Conservation (phyloP, 2,888 invertebrate genomes). For the Oscheius sp. region DNA sequence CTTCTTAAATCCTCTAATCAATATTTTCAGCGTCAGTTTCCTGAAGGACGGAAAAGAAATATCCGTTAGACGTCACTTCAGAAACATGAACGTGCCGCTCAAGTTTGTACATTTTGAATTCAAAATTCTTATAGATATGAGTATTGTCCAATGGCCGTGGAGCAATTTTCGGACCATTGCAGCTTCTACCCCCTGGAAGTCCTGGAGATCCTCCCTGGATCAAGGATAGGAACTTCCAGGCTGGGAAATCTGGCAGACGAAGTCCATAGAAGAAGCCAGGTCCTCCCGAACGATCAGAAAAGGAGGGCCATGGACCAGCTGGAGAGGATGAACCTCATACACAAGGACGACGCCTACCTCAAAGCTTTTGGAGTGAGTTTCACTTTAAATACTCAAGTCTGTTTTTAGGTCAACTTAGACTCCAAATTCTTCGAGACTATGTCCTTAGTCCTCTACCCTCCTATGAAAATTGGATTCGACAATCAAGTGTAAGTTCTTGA, state of each 20-base stretch:
- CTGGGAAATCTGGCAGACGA: neutral
- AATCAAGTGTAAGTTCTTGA: too few relatives aligned
- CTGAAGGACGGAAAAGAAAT: neutral
- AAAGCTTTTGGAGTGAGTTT: too few relatives aligned
- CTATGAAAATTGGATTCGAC: too few relatives aligned
- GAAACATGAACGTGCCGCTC: constrained; percentile 27
- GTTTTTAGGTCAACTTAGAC: too few relatives aligned
- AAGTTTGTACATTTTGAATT: neutral
- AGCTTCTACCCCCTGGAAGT: constrained; percentile 37
- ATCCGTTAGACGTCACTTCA: constrained; percentile 36
- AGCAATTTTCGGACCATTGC: neutral
- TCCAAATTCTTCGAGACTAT: too few relatives aligned
- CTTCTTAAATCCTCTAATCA: neutral
- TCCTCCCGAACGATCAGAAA: too few relatives aligned
- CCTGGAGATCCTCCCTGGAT: constrained; percentile 34
- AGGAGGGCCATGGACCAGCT: too few relatives aligned
- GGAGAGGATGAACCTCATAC: too few relatives aligned
- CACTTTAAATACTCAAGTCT: too few relatives aligned
- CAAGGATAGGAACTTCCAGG: constrained; percentile 26
- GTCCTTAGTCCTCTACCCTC: too few relatives aligned
- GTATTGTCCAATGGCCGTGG: constrained; percentile 33
- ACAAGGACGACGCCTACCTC: too few relatives aligned
- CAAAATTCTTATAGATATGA: too few relatives aligned
- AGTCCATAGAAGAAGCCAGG: neutral
- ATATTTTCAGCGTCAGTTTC: neutral